A percentile compares a stretch with the other conserved stretches of the same genome.
phyloP scores from a whole-genome alignment of 35 echinoderm and acorn worm species.

The Holothuria glaberrima region DNA sequence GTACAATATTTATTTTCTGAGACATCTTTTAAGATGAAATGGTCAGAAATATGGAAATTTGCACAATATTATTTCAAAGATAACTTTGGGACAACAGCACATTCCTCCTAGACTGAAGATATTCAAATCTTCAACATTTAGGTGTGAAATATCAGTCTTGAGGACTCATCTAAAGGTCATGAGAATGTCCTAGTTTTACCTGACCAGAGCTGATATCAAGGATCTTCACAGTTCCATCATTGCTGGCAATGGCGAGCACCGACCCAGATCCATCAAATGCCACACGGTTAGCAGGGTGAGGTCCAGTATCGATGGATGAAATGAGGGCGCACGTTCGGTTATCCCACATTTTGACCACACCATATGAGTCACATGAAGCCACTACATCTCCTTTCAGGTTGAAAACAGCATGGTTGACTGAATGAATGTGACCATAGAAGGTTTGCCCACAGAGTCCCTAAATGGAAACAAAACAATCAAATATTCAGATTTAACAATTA shows the following conservation, averaged over 20 bases:
- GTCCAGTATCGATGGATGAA: slow-evolving; percentile 75
- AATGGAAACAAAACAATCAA: neutral
- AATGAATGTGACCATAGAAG: slow-evolving; percentile 98
- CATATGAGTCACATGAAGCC: slow-evolving; percentile 97
- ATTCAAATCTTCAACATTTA: too few relatives aligned
- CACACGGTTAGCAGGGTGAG: slow-evolving; percentile 83
- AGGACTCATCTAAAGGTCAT: too few relatives aligned
- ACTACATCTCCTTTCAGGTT: slow-evolving; percentile 86
- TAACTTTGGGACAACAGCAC: too few relatives aligned
- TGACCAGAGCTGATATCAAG: slow-evolving; percentile 86
- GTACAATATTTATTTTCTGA: too few relatives aligned
- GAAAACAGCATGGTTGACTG: slow-evolving; percentile 91
- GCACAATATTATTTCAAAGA: too few relatives aligned
- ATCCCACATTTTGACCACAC: slow-evolving; percentile 88
- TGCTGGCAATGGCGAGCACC: slow-evolving; percentile 91
- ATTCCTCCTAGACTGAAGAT: too few relatives aligned
- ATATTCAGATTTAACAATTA: too few relatives aligned
- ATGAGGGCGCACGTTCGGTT: slow-evolving; percentile 83
- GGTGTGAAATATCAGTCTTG: too few relatives aligned
- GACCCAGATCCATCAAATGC: slow-evolving; percentile 88
- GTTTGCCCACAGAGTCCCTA: slow-evolving; percentile 96
- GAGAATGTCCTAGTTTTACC: slow-evolving; percentile 45
- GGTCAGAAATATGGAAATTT: too few relatives aligned
- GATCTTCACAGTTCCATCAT: slow-evolving; percentile 90
- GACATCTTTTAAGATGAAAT: too few relatives aligned